Evolutionary conservation across 2,888 invertebrate species (phyloP).

Genomic region (Eilema griseolum): DNA sequence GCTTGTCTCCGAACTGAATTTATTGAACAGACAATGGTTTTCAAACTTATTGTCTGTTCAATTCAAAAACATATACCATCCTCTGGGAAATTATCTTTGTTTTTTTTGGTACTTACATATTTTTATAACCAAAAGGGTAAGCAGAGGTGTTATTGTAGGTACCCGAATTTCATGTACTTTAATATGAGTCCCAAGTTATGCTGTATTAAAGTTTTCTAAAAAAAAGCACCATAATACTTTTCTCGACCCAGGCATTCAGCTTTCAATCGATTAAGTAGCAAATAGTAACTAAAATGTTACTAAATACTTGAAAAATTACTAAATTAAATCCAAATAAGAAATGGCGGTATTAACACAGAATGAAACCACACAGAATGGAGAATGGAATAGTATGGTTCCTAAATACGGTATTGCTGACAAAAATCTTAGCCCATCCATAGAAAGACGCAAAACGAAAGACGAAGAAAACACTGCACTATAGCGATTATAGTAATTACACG

Average conservation of each 20-base stretch:
- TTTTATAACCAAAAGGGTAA: neutral
- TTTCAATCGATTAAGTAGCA: too few relatives aligned
- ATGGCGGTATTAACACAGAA: too few relatives aligned
- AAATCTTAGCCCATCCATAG: neutral
- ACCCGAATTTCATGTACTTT: too few relatives aligned
- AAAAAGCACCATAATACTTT: neutral
- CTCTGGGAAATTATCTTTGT: constrained; percentile 27
- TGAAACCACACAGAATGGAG: too few relatives aligned
- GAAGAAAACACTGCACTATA: neutral
- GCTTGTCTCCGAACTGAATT: constrained; percentile 72
- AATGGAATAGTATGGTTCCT: too few relatives aligned
- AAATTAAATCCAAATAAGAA: too few relatives aligned
- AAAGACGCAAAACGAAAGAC: neutral
- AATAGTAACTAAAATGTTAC: too few relatives aligned
- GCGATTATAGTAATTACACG: constrained; percentile 17
- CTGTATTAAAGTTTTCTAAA: too few relatives aligned
- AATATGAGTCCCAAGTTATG: too few relatives aligned
- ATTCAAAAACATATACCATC: constrained; percentile 29
- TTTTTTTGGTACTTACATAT: neutral
- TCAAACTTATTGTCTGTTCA: constrained; percentile 49
- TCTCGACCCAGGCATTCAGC: neutral
- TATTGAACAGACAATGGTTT: constrained; percentile 65
- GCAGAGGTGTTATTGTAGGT: neutral
- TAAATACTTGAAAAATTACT: too few relatives aligned
- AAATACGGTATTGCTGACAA: too few relatives aligned